phyloP scores from a whole-genome alignment of 2,113 vertebrate species.

The Cynocephalus volans region DNA sequence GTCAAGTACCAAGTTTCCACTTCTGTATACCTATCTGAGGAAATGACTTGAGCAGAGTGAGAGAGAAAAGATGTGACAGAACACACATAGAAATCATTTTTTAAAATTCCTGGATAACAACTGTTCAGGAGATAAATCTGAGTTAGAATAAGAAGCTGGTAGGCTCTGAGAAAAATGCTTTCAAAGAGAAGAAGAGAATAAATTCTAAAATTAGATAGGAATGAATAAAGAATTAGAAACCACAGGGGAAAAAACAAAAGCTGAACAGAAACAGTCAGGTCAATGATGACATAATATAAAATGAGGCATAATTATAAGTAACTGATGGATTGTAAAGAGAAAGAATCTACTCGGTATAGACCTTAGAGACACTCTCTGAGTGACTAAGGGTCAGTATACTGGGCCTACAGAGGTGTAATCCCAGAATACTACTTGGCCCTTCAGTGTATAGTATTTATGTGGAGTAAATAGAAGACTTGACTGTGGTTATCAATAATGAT shows the following conservation, averaged over 20 bases:
- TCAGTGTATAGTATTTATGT: not conserved
- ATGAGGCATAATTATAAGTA: not conserved
- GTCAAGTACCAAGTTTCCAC: not conserved
- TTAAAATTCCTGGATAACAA: not conserved
- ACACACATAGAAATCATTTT: not conserved
- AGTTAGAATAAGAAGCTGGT: slow-evolving; percentile 29
- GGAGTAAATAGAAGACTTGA: not conserved
- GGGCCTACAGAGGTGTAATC: not conserved
- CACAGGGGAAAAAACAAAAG: not conserved
- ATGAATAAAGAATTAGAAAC: not conserved
- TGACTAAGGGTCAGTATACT: not conserved
- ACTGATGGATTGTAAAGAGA: not conserved
- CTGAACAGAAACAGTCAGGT: not conserved
- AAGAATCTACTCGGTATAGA: not conserved
- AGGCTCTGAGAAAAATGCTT: slow-evolving; percentile 42
- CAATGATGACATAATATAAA: not conserved
- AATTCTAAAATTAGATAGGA: slow-evolving; percentile 21
- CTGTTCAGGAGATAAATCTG: not conserved
- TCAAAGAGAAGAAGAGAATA: slow-evolving; percentile 24
- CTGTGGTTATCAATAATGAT: not conserved
- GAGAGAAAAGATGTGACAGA: not conserved
- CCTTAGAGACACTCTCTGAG: not conserved
- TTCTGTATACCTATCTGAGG: not conserved
- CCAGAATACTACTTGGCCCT: not conserved
- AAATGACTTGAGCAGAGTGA: not conserved